A percentile compares a stretch with the other conserved stretches of the same genome.
phyloP scores from a whole-genome alignment of 1,140 invertebrate genomes.

The Trachelipus rathkii region DNA sequence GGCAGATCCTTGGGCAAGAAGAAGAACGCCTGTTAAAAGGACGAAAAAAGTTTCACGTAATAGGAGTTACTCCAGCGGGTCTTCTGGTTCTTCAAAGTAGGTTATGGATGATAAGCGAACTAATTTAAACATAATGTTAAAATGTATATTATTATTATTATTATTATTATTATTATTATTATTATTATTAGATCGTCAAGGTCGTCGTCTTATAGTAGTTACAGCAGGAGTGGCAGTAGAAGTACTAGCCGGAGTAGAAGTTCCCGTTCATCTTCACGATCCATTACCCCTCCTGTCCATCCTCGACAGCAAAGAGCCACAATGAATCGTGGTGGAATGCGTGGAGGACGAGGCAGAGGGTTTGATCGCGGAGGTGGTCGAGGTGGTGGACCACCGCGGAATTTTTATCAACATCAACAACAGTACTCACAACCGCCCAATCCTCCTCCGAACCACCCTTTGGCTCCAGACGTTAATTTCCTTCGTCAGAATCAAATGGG shows the following conservation, averaged over 20 bases:
- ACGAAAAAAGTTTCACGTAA: slow-evolving; percentile 18
- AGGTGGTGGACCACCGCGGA: not conserved
- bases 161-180: not conserved
- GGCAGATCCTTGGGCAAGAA: slow-evolving; percentile 39
- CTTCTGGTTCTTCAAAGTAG: not conserved
- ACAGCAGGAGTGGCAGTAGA: not conserved
- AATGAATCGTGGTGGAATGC: not conserved
- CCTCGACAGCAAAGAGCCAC: not conserved
- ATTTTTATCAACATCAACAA: not conserved
- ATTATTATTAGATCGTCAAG: not conserved
- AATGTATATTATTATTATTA: not conserved
- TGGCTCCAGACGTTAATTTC: not conserved
- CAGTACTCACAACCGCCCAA: not conserved
- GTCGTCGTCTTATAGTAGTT: not conserved
- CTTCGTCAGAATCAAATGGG: no score
- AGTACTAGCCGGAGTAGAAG: not conserved
- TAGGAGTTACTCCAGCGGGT: not conserved
- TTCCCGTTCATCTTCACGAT: not conserved
- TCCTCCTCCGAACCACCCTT: not conserved
- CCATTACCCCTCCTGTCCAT: not conserved
- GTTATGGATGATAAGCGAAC: no score
- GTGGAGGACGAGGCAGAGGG: not conserved
- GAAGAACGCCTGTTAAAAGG: slow-evolving; percentile 29
- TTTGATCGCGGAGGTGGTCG: not conserved
- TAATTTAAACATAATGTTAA: no score